Conservation (phyloP, 2,797 vertebrate species). For the Netta rufina region DNA sequence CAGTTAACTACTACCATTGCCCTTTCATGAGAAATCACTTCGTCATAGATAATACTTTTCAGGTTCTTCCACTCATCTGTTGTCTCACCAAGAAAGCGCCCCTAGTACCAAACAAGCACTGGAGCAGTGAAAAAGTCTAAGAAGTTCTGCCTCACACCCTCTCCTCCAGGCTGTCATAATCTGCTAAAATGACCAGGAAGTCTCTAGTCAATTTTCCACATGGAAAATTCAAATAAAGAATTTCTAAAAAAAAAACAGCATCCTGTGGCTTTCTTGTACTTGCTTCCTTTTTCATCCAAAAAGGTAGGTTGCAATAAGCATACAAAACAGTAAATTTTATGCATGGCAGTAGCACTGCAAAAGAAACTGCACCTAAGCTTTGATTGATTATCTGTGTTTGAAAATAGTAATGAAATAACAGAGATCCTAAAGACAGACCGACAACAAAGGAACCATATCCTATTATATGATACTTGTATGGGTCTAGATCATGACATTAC, state of each 20-base stretch:
- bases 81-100: background rate
- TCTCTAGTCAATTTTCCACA: background rate
- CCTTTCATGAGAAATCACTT: background rate
- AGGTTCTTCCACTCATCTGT: slow-evolving; percentile 11
- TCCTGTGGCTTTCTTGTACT: background rate
- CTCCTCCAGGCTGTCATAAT: background rate
- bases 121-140: background rate
- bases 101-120: background rate
- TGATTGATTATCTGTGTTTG: background rate
- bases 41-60: background rate
- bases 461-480: background rate
- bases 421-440: background rate
- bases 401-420: background rate
- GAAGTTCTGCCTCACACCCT: background rate
- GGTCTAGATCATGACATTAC: background rate
- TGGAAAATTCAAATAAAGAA: slow-evolving; percentile 10
- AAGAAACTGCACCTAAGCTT: background rate
- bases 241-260: background rate
- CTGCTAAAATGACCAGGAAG: background rate
- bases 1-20: background rate
- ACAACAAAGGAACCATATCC: background rate
- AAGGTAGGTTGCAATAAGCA: background rate
- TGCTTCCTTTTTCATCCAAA: background rate
- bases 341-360: background rate
- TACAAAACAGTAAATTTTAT: background rate